Conservation (phyloP, 2,113 vertebrate species). For the Isurus oxyrinchus region DNA sequence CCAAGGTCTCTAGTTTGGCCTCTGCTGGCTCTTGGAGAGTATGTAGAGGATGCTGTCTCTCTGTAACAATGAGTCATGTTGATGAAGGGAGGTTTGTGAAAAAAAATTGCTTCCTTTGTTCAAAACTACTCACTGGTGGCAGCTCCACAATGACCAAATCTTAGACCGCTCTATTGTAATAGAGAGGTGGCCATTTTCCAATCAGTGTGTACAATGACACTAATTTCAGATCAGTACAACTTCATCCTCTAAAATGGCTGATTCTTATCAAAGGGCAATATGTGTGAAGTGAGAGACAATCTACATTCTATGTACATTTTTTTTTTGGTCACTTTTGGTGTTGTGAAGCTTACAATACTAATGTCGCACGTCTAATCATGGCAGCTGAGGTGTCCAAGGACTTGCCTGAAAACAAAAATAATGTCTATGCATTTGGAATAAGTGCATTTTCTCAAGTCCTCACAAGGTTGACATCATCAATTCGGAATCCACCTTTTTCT, state of each 20-base stretch:
- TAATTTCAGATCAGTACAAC: background rate
- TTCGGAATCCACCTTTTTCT: conserved; percentile 72
- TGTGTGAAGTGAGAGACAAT: background rate
- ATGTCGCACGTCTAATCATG: background rate
- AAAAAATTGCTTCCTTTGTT: background rate
- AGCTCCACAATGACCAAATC: too few species aligned
- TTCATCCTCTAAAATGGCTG: background rate
- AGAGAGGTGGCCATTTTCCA: background rate
- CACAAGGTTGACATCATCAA: conserved; percentile 42
- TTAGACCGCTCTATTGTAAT: background rate
- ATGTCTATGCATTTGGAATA: background rate
- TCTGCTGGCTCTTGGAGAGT: background rate
- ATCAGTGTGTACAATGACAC: background rate
- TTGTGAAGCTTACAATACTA: background rate
- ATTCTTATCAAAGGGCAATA: background rate
- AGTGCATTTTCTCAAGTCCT: background rate
- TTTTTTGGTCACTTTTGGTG: background rate
- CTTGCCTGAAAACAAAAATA: background rate
- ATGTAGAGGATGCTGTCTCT: background rate
- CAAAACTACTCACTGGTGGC: background rate
- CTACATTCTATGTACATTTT: conserved; percentile 4
- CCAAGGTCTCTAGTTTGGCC: background rate
- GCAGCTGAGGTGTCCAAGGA: conserved; percentile 5
- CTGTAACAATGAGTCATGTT: too few species aligned
- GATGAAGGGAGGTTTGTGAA: background rate